phyloP scores from a whole-genome alignment of 2,888 invertebrate species.

The Eristalinus aeneus region DNA sequence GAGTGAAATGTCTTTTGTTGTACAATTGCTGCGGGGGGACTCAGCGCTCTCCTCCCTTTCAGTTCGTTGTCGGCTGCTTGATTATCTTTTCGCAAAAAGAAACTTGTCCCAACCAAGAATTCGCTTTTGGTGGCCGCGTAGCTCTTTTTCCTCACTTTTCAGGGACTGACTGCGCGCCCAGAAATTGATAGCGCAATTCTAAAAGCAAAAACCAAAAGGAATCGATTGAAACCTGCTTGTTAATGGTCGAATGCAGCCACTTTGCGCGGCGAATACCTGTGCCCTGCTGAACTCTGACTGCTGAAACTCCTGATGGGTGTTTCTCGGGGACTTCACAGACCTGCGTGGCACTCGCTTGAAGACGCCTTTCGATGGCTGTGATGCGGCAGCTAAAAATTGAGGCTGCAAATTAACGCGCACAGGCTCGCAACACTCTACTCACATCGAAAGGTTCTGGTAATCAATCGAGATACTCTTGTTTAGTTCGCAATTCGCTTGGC shows the following conservation, averaged over 20 bases:
- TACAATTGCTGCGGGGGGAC: slow-evolving; percentile 40
- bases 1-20: slow-evolving; percentile 6
- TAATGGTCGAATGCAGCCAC: background rate
- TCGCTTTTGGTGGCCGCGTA: slow-evolving; percentile 42
- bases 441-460: slow-evolving; percentile 21
- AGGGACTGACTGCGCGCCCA: slow-evolving; percentile 26
- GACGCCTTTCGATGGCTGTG: background rate
- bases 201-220: slow-evolving; percentile 51
- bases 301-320: background rate
- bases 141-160: slow-evolving; percentile 23
- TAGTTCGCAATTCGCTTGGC: slow-evolving; percentile 4
- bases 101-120: slow-evolving; percentile 51
- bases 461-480: too few species aligned
- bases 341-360: background rate
- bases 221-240: slow-evolving; percentile 20
- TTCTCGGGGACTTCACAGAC: background rate
- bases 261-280: slow-evolving; percentile 9
- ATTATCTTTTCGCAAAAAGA: slow-evolving; percentile 11
- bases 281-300: background rate
- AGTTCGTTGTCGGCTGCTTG: background rate
- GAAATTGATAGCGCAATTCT: slow-evolving; percentile 48
- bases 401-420: background rate
- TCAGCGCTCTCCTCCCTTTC: background rate
- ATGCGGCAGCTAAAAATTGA: background rate
- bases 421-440: slow-evolving; percentile 2